phyloP scores from a whole-genome alignment of 92 coral and sea anemone species.

The Isaurus tuberculatus region DNA sequence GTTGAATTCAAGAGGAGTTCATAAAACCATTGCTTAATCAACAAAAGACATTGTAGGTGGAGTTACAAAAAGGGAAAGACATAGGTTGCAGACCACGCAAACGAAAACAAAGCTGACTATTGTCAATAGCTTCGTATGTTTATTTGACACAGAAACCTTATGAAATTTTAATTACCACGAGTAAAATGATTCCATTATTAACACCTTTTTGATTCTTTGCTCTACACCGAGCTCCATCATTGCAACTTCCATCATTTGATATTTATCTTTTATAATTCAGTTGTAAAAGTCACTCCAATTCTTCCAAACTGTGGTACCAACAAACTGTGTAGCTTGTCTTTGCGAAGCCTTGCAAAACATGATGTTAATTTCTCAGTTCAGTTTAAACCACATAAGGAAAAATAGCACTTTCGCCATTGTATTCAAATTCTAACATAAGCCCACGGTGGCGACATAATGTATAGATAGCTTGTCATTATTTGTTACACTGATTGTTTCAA shows the following conservation, averaged over 20 bases:
- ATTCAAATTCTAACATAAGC: conserved; percentile 40
- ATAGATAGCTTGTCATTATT: conserved; percentile 31
- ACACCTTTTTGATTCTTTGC: conserved; percentile 14
- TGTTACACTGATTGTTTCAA: conserved; percentile 30
- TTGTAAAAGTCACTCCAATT: too few relatives aligned
- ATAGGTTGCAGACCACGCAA: not conserved
- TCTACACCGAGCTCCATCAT: not conserved
- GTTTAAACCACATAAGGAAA: conserved; percentile 36
- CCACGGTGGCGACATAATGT: conserved; percentile 47
- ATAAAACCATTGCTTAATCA: not conserved
- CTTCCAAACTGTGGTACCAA: conserved; percentile 23
- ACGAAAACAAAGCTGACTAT: not conserved
- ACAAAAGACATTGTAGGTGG: not conserved
- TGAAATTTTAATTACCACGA: conserved; percentile 21
- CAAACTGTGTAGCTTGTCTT: conserved; percentile 5
- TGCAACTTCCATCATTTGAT: conserved; percentile 18
- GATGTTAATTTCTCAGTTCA: conserved; percentile 14
- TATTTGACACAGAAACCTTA: not conserved
- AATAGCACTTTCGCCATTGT: conserved; percentile 17
- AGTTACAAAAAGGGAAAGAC: not conserved
- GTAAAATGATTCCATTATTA: conserved; percentile 28
- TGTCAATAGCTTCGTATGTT: conserved; percentile 5
- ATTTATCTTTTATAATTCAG: not conserved
- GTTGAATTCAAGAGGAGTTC: too few relatives aligned
- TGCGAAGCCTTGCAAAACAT: conserved; percentile 19